Evolutionary conservation across 2,888 invertebrate species (phyloP).

Genomic region (Formica aserva): DNA sequence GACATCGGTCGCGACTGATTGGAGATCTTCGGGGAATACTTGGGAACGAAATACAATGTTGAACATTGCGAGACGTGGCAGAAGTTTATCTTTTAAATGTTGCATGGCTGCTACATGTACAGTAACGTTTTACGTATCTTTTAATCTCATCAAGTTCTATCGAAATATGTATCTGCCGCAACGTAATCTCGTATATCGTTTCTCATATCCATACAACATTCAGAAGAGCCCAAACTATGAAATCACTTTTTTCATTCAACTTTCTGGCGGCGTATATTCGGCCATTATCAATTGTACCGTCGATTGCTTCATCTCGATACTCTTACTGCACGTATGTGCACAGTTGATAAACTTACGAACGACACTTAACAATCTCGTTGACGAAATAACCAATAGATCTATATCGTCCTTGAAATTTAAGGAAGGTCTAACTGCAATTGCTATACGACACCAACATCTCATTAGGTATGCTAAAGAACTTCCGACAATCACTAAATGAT

Average conservation of each 20-base stretch:
- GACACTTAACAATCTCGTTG: conserved; percentile 41
- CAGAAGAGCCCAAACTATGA: conserved; percentile 20
- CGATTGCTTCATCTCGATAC: conserved; percentile 70
- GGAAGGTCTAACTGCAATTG: conserved; percentile 54
- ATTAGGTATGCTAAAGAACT: conserved; percentile 49
- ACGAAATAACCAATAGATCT: not conserved
- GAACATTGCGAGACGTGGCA: conserved; percentile 9
- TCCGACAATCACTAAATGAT: not conserved
- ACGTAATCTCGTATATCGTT: not conserved
- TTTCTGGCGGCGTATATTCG: not conserved
- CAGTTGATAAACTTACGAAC: conserved; percentile 63
- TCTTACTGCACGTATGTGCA: conserved; percentile 67
- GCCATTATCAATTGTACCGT: conserved; percentile 58
- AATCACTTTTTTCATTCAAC: conserved; percentile 10
- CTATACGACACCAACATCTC: conserved; percentile 64
- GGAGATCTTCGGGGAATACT: not conserved
- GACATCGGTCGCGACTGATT: not conserved
- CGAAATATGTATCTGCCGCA: not conserved
- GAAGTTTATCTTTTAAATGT: conserved; percentile 11
- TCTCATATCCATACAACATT: not conserved
- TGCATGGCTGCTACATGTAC: not conserved
- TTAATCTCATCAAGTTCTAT: not conserved
- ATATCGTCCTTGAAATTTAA: conserved; percentile 6
- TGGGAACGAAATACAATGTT: conserved; percentile 25
- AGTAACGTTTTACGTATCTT: not conserved